Base-by-base conservation (phyloP, 2,797 vertebrate genomes). In the Aeoliscus strigatus region DNA sequence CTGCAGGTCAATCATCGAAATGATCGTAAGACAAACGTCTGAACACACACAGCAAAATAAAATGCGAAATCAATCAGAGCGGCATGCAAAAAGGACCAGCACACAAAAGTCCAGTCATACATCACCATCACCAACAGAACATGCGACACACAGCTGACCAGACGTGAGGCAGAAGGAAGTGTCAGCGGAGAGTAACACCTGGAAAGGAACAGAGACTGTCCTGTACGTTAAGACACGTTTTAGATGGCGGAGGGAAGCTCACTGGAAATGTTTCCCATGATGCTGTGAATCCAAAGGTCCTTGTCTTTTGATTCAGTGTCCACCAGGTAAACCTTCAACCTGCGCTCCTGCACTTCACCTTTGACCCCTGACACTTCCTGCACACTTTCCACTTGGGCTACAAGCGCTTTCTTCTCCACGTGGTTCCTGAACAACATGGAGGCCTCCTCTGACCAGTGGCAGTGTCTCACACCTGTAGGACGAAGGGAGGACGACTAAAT, bases 221-320 rank as follows among this genome's bases (percentile, higher is more conserved):
- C n/a, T n/a, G n/a, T n/a, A n/a, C n/a, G n/a, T n/a, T n/a, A 8
- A 4, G 2, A 25, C 24, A 37, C 16, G 2, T 39, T 32, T 25
- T 66, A 85, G 0, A 52, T 31, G 11, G 69, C 43, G 1, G 40
- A 45, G 6, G 58, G 62, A 16, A 70, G 56, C 12, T 84, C 82
- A 17, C 77, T 49, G 28, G 80, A 66, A 40, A 92, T 85, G 27
- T 93, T 86, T 2, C 82, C 85, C 87, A 98, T 90, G 57, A 95
- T 83, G 57, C 86, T 90, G 77, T 98, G 94, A 81, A 98, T 90
- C 96, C 96, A 98, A 42, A 91, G 37, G 53, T 98, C 96, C 2
- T 61, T 85, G 17, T 92, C 82, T 14, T 90, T 86, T 51, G 82
- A 30, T 0, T 87, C 75, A 0, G 94, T 98, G 83, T 98, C 95